A percentile compares a stretch with the other conserved stretches of the same genome.
These are phyloP conservation scores for Tetranychus cinnabarinus DNA, from an alignment of 1,140 invertebrate species.

Conservation along the genomic window DNA sequence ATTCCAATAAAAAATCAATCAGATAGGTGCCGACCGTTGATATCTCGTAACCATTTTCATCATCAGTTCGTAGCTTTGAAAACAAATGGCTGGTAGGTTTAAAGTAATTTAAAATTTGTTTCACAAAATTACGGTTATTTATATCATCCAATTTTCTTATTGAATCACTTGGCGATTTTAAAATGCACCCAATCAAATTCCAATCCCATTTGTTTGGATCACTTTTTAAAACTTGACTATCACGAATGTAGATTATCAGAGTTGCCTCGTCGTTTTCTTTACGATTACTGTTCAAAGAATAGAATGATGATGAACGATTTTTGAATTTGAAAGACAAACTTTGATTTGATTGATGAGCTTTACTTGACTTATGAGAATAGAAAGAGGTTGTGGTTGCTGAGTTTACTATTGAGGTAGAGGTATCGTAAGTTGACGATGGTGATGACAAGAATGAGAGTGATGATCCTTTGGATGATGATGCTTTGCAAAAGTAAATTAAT, in stretches of 20 bases:
- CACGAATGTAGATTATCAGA: constrained; percentile 32
- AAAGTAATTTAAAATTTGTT: constrained; percentile 56
- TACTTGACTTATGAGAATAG: too few relatives aligned
- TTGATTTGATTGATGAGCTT: too few relatives aligned
- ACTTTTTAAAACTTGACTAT: constrained; percentile 43
- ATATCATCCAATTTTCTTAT: constrained; percentile 41
- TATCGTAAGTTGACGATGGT: not conserved
- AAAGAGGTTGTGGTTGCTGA: not conserved
- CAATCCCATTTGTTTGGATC: constrained; percentile 57
- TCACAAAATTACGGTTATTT: constrained; percentile 47
- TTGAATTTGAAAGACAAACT: too few relatives aligned
- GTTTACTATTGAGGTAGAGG: not conserved
- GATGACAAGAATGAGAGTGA: not conserved
- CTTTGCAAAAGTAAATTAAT: constrained; percentile 28
- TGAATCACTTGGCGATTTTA: constrained; percentile 33
- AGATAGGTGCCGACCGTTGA: constrained; percentile 47
- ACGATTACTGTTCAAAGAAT: too few relatives aligned
- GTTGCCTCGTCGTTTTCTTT: constrained; percentile 30
- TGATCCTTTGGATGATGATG: not conserved
- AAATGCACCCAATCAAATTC: constrained; percentile 47
- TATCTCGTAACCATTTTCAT: constrained; percentile 30
- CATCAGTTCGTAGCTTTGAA: constrained; percentile 39
- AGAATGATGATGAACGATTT: too few relatives aligned
- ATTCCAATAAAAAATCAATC: constrained; percentile 42
- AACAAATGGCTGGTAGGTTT: constrained; percentile 61